phyloP scores from a whole-genome alignment of 2,888 invertebrate genomes.

The Steromphala cineraria region DNA sequence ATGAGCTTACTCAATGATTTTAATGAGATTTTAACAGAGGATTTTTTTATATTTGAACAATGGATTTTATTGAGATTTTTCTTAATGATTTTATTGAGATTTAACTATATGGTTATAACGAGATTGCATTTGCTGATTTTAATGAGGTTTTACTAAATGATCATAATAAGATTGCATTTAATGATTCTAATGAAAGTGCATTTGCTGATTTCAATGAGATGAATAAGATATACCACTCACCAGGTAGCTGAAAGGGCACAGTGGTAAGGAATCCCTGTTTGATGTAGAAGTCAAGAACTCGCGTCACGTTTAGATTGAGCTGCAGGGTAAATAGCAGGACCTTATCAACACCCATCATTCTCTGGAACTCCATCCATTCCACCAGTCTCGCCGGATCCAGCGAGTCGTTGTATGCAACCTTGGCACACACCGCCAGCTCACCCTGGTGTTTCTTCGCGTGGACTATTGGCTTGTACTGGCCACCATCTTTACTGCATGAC shows the following conservation, averaged over 20 bases:
- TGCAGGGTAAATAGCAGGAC: slow-evolving; percentile 12
- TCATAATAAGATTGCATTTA: too few species aligned
- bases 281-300: slow-evolving; percentile 19
- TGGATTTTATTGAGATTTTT: too few species aligned
- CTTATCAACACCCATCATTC: slow-evolving; percentile 25
- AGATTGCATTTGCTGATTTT: too few species aligned
- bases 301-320: background rate
- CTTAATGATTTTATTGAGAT: too few species aligned
- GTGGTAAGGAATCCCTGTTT: background rate
- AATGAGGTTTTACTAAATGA: too few species aligned
- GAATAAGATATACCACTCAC: background rate
- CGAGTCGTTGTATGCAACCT: slow-evolving; percentile 14
- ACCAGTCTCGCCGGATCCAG: slow-evolving; percentile 6
- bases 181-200: too few species aligned
- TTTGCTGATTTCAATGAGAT: too few species aligned
- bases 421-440: slow-evolving; percentile 17
- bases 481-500: background rate
- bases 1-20: too few species aligned
- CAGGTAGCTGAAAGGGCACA: slow-evolving; percentile 19
- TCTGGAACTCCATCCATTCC: slow-evolving; percentile 32
- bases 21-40: too few species aligned
- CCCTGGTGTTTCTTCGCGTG: background rate
- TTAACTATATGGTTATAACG: too few species aligned
- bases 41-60: too few species aligned
- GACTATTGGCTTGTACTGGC: background rate